Evolutionary conservation across 2,888 invertebrate genomes (phyloP).

Genomic region (Macrophya annulata): DNA sequence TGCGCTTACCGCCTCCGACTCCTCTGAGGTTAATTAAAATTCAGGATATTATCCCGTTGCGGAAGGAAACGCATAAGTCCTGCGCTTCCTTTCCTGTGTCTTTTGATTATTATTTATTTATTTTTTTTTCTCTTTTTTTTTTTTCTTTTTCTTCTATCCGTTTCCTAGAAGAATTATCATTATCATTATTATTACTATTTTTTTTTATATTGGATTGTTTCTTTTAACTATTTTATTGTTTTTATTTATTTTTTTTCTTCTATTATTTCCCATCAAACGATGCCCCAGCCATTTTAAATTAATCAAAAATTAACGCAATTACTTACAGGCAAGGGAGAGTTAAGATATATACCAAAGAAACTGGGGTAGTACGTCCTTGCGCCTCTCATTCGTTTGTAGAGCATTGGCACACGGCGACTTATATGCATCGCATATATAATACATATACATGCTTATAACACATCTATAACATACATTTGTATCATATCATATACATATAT

Average conservation of each 20-base stretch:
- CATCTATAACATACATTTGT: constrained; percentile 1
- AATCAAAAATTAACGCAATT: not conserved
- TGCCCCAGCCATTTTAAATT: not conserved
- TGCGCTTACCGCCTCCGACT: too few relatives aligned
- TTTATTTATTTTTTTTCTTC: not conserved
- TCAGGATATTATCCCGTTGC: constrained; percentile 75
- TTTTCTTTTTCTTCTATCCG: not conserved
- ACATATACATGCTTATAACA: not conserved
- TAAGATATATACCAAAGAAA: constrained; percentile 64
- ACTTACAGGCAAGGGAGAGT: not conserved
- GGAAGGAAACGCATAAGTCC: constrained; percentile 62
- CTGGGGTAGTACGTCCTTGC: constrained; percentile 78
- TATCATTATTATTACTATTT: not conserved
- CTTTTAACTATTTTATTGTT: not conserved
- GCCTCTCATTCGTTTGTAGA: constrained; percentile 75
- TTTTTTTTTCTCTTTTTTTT: not conserved
- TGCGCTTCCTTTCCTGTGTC: not conserved
- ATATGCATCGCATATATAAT: constrained; percentile 11
- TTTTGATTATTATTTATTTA: constrained; percentile 2
- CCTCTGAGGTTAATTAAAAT: constrained; percentile 72
- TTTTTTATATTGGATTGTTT: not conserved
- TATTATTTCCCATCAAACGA: not conserved
- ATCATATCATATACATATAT: too few relatives aligned
- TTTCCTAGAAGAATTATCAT: not conserved
- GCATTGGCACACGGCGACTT: constrained; percentile 77